Evolutionary conservation across 2,113 vertebrate genomes (phyloP), one percentile per base, ranked within the genome.

Genomic region (Anolis carolinensis): DNA sequence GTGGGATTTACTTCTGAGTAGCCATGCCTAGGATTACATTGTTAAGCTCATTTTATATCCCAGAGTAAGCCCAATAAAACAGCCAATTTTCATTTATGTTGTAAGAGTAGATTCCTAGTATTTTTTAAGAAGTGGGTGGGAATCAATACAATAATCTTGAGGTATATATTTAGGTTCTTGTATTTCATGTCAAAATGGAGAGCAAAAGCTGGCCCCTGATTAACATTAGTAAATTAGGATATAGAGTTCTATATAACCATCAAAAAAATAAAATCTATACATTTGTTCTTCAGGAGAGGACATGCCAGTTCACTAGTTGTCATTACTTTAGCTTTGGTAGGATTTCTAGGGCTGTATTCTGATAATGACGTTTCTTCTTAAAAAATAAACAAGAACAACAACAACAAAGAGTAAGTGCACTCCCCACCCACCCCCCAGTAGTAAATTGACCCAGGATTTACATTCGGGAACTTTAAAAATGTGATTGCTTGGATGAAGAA

Each of bases 151-250:
- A 93, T 92, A 93, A 94, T 93, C 96, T 97, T 98, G 99, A 99
- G 98, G 99, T 99, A 99, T 98, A 99, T 98, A 95, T 95, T 95
- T 97, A 97, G 93, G 97, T 98, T 97, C 97, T 98, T 92, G 96
- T 98, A 98, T 97, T 97, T 97, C 96, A 97, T 39, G 98, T 98
- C 97, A 98, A 97, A 98, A 98, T 98, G 96, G 97, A 98, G 97
- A 98, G 96, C 97, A 96, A 98, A 98, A 96, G 97, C 97, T 97
- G 98, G 97, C 97, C 94, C 96, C 95, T 97, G 96, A 97, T 96
- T 96, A 95, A 96, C 95, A 95, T 96, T 95, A 96, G 95, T 94
- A 95, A 93, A 95, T 96, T 95, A 95, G 94, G 96, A 95, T 95
- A 96, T 93, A 95, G 94, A 96, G 92, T 96, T 95, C 93, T 96